Evolutionary conservation across 2,888 invertebrate genomes (phyloP), one percentile per base, ranked within the genome.

Genomic region (Rhimphoctona megacephalus): DNA sequence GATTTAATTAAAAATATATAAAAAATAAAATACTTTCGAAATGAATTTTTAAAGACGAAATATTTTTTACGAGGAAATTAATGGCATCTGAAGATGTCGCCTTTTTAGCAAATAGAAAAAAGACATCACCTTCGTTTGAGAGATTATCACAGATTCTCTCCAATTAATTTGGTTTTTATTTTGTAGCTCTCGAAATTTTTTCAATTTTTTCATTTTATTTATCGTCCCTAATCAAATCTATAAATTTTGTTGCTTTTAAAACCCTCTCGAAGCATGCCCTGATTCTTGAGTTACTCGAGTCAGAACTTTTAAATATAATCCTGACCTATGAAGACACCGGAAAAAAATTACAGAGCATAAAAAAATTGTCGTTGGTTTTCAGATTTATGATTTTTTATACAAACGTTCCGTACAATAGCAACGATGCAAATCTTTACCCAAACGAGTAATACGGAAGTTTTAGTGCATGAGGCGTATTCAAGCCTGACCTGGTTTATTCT

Each of bases 401-500:
- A 11, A 57, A 57, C 22, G 25, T 57, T 25, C 22, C 9, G 11
- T 3, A 7, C 14, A 11, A 43, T 43, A 43, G 14, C 54, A 25
- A 57, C 54, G 11, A 57, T 57, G 22, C 22, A 22, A 57, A 2
- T 57, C 2, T 57, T 57, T 4, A 57, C 9, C 22, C 54, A 57
- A 8, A 52, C 5, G 25, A 25, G 54, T 57, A 11, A 25, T 25
- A 57, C 22, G 57, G 25, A 57, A 57, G 57, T 30, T 57, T 30
- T n/a, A 14, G 57, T 57, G 22, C 22, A 25, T 30, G 57, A 30
- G 57, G 25, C 25, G 57, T 25, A 5, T 25, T 57, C 14, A 25
- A 57, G 25, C 14, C 25, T 57, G 57, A 57, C 57, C 57, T 57
- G 57, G 14, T 57, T 57, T 49, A 49, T 49, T 49, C 49, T 49